Base-by-base conservation (phyloP, 2,113 vertebrate species). In the Clinocottus analis region DNA sequence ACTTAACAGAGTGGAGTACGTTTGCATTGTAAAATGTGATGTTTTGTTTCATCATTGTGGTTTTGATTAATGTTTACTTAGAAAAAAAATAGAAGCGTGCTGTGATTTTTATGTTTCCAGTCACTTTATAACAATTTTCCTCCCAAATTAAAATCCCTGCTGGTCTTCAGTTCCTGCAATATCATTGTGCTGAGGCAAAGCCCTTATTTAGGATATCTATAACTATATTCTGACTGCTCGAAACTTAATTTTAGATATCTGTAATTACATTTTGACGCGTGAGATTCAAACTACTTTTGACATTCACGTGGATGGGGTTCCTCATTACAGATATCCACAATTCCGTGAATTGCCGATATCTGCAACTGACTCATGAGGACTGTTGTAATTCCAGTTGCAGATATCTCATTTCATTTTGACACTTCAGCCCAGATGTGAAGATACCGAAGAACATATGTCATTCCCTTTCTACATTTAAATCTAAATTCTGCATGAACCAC, bases 91-190 rank as follows among this genome's bases (percentile, higher is more conserved):
- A 55, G 5, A 55, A 39, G 13, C 14, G 25, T 51, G 29, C 4
- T 14, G 3, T 75, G 6, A 47, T 1, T 53, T 49, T 43, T n/a
- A 27, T 39, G 4, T 7, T 23, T 56, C 6, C 23, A 63, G 56
- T 21, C 67, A 76, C 27, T 39, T 53, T 61, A 21, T 77, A 78
- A 75, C 60, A 69, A 2, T 19, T 71, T 71, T 56, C 37, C 49
- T 33, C 27, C 41, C 47, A 10, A 0, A 56, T 55, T 17, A 76
- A 61, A 56, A 56, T 31, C 27, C 25, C 64, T 33, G 23, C 31
- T 59, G 49, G 23, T 71, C 31, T 27, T 62, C 45, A 56, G 53
- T 25, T 14, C 12, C 53, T 27, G 53, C 23, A 27, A 25, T 56
- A 12, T 13, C n/a, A 13, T 25, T 13, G n/a, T 55, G 51, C 23